phyloP scores from a whole-genome alignment of 2,113 vertebrate genomes.

The Mesocricetus auratus region DNA sequence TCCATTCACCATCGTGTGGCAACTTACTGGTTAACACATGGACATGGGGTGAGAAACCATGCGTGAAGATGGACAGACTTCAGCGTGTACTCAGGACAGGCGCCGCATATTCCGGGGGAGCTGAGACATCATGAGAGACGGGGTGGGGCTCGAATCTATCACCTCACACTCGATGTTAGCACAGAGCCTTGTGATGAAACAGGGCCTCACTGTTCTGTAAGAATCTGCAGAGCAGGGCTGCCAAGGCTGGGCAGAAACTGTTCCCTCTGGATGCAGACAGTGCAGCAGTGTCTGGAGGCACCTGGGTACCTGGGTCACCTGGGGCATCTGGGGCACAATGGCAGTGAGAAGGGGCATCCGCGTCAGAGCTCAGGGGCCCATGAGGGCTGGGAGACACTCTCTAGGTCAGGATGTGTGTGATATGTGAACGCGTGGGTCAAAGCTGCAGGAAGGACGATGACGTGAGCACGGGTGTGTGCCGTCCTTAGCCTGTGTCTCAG shows the following conservation, averaged over 20 bases:
- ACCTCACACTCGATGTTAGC: slow-evolving; percentile 76
- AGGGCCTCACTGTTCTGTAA: slow-evolving; percentile 67
- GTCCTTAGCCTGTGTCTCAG: neutral
- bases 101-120: slow-evolving; percentile 67
- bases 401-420: neutral
- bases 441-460: rapidly evolving
- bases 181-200: slow-evolving; percentile 75
- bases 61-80: slow-evolving; percentile 77
- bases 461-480: too few species aligned
- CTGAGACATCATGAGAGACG: slow-evolving; percentile 67
- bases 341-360: neutral
- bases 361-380: slow-evolving; percentile 6
- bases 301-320: neutral
- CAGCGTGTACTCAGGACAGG: slow-evolving; percentile 75
- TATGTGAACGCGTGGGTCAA: too few species aligned
- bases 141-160: slow-evolving; percentile 70
- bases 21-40: slow-evolving; percentile 83
- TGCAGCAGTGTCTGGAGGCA: slow-evolving; percentile 67
- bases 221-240: slow-evolving; percentile 65
- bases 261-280: slow-evolving; percentile 71
- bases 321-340: neutral
- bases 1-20: slow-evolving; percentile 76
- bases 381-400: slow-evolving; percentile 34
- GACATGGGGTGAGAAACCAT: slow-evolving; percentile 77
- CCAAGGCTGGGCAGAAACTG: slow-evolving; percentile 71